Base-by-base conservation (phyloP, 2,888 invertebrate genomes). In the Sminthurinus aureus region DNA sequence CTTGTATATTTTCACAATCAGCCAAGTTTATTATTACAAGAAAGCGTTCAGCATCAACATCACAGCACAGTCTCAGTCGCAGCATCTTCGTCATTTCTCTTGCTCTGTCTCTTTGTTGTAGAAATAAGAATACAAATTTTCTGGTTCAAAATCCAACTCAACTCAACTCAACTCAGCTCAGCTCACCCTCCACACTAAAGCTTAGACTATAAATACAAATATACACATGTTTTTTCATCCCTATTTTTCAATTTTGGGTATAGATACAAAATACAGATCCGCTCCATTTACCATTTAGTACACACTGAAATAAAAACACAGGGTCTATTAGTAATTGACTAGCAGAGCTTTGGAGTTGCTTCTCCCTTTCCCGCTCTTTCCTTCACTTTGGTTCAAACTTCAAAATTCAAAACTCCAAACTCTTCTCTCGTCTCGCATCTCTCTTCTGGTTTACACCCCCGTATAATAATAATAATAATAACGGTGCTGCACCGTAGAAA, bases 1-100 rank as follows among this genome's bases (percentile, higher is more conserved):
- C 79, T 69, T 79, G 79, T 79, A 38, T 79, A 79, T 79, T 79
- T 79, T 79, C 69, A 79, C 79, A 79, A 79, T 79, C 79, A 58
- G 38, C 79, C 66, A 20, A 79, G 79, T 79, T 79, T 79, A 79
- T 79, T 79, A 79, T 79, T 79, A 50, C 20, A 79, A 79, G 79
- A 79, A 79, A 79, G 79, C 79, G 79, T 77, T 77, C 24, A 69
- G 6, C 79, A 66, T 79, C 67, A 38, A n/a, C n/a, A n/a, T n/a
- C n/a, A n/a, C n/a, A n/a, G n/a, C n/a, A n/a, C n/a, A n/a, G 52
- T 24, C 64, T 66, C 38, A 38, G 38, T 38, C 38, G 6, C 1
- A 38, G 38, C 38, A 69, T 69, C 79, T 79, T 79, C 69, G 79
- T 71, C 69, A 51, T 79, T 67, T 71, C 24, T 24, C 24, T 51